Evolutionary conservation across 2,113 vertebrate genomes (phyloP), one percentile per base, ranked within the genome.

Genomic region (Oenanthe oenanthe): DNA sequence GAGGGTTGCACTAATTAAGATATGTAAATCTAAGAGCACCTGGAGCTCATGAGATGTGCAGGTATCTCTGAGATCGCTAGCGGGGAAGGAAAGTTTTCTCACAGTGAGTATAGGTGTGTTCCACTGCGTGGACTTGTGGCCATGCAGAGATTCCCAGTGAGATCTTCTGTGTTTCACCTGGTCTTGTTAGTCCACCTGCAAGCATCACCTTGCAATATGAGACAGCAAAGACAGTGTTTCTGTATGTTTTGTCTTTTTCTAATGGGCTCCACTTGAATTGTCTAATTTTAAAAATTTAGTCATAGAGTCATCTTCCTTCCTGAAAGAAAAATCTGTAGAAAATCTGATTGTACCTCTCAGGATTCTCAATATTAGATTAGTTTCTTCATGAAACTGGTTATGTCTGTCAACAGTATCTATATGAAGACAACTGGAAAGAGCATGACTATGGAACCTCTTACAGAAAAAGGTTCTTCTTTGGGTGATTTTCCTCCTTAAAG

Each of bases 401-500:
- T 77, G 15, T 10, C 10, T 18, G n/a, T 45, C 36, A 63, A 15
- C 10, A 38, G 4, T 16, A 26, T n/a, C 32, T 66, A 48, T 34
- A 38, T 34, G 90, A 89, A 74, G 22, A 47, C 75, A 81, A 91
- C 47, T 65, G 43, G 56, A 60, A 80, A 29, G 85, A 72, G 14
- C 15, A 4, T n/a, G 34, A 36, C 26, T 6, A 1, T 63, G 47
- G 87, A 90, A 17, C 43, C 10, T 68, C 31, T 61, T 61, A 15
- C 1, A 73, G 67, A 20, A 81, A 88, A 60, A 34, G 2, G 31
- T 47, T 80, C 56, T 60, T 70, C 75, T 71, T 58, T 62, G 84
- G 70, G 77, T 71, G 45, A 60, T 43, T 94, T 95, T 61, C 60
- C 53, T 94, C 74, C 50, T 66, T 38, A 93, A 91, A 96, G 51